A percentile compares a stretch with the other conserved stretches of the same genome.
These are phyloP conservation scores for Brachionus rubens DNA, from an alignment of 1,140 invertebrate genomes.

Conservation along the genomic window DNA sequence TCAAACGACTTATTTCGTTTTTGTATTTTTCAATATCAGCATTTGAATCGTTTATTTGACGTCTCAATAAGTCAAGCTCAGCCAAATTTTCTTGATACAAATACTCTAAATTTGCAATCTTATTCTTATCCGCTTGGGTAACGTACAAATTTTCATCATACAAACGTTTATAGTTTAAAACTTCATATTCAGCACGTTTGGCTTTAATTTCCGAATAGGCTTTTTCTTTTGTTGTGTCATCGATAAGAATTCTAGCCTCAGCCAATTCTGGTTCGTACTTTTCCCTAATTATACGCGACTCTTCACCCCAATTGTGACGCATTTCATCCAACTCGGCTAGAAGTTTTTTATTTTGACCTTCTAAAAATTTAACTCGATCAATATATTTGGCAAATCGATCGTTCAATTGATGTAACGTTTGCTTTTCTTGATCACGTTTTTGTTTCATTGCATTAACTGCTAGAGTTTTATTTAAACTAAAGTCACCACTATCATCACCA, in stretches of 20 bases:
- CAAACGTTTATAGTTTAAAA: background rate
- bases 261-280: slow-evolving; percentile 44
- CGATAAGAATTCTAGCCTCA: slow-evolving; percentile 28
- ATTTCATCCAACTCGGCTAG: slow-evolving; percentile 29
- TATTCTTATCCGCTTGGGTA: slow-evolving; percentile 9
- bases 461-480: background rate
- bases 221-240: slow-evolving; percentile 31
- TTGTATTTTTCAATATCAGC: slow-evolving; percentile 41
- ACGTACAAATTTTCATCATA: slow-evolving; percentile 20
- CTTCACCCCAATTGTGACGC: slow-evolving; percentile 33
- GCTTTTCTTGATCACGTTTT: slow-evolving; percentile 39
- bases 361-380: slow-evolving; percentile 46
- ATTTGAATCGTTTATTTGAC: slow-evolving; percentile 11
- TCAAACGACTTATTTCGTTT: slow-evolving; percentile 47
- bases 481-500: slow-evolving; percentile 13
- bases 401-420: slow-evolving; percentile 28
- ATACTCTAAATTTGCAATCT: slow-evolving; percentile 33
- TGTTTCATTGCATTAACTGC: slow-evolving; percentile 5
- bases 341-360: slow-evolving; percentile 39
- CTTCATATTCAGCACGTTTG: slow-evolving; percentile 45
- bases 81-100: slow-evolving; percentile 34
- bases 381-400: slow-evolving; percentile 45
- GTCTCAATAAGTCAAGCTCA: slow-evolving; percentile 12
- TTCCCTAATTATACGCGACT: background rate
- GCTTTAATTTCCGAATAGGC: slow-evolving; percentile 35